Base-by-base conservation (phyloP, 1,140 invertebrate species). In the Euwallacea fornicatus region DNA sequence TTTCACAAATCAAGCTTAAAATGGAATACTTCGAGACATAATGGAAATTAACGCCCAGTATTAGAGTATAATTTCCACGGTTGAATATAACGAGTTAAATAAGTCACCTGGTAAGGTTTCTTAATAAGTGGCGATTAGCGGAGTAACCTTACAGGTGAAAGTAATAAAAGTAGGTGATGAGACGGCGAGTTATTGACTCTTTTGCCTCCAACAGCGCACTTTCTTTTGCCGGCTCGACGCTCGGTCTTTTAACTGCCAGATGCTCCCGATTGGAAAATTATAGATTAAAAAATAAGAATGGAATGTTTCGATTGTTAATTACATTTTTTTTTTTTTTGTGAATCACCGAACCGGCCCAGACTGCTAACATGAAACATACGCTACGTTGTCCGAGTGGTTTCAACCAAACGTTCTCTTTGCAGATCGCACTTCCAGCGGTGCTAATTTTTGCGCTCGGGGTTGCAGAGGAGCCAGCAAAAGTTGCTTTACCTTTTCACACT, bases 401-500 rank as follows among this genome's bases (percentile, higher is more conserved):
- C 13, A 50, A 10, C 2, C 9, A 13, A 50, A 50, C 7, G 6
- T 10, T 50, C 8, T 43, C 42, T 61, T 61, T 43, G 46, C 53
- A 66, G 64, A 15, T 66, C 10, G 9, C 42, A 42, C 53, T 66
- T 55, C 41, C 64, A 43, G 6, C 55, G n/a, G 11, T 16, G 7
- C 6, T 66, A 7, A 8, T 55, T 13, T 41, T 66, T 1, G 33
- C 53, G 6, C n/a, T 43, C 11, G 13, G n/a, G 7, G 7, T 7
- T 7, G 11, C 42, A n/a, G 13, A 70, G 63, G 60, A 70, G 13
- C 15, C 10, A 55, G 63, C 65, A 33, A 71, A 71, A 53, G 42
- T 60, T 16, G 21, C 43, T 11, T 42, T 58, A 3, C 69, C 69
- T 21, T 33, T 71, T 44, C 61, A 65, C 44, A 86, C 90, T 2